Conservation (phyloP, 2,113 vertebrate species). For the Polypterus bichir region DNA sequence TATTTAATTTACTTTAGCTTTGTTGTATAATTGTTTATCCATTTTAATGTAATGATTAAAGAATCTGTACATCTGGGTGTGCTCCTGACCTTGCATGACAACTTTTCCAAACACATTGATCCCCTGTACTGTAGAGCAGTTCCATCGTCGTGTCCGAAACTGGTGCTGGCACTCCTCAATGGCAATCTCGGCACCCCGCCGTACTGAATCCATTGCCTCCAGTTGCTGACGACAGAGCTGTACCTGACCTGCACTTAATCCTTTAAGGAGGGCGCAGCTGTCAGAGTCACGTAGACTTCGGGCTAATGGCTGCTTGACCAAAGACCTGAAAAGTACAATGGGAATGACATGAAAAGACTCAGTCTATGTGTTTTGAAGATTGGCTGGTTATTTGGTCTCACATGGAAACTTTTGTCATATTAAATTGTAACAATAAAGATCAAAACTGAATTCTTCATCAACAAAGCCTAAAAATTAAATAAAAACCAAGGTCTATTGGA, state of each 20-base stretch:
- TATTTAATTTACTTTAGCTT: too few relatives aligned
- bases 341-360: not conserved
- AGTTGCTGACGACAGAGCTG: constrained; percentile 40
- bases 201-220: constrained; percentile 57
- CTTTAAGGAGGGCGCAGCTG: constrained; percentile 42
- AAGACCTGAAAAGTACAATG: constrained; percentile 33
- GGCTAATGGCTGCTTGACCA: constrained; percentile 52
- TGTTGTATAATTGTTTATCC: too few relatives aligned
- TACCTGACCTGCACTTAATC: constrained; percentile 54
- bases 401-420: too few relatives aligned
- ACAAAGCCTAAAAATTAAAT: too few relatives aligned
- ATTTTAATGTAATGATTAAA: too few relatives aligned
- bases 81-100: constrained; percentile 48
- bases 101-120: constrained; percentile 57
- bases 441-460: too few relatives aligned
- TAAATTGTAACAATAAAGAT: too few relatives aligned
- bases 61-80: too few relatives aligned
- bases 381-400: too few relatives aligned
- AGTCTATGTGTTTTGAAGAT: too few relatives aligned
- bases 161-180: constrained; percentile 60
- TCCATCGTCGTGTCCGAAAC: constrained; percentile 50
- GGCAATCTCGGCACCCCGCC: constrained; percentile 46
- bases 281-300: constrained; percentile 34
- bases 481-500: too few relatives aligned
- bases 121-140: constrained; percentile 56